Evolutionary conservation across 2,797 vertebrate genomes (phyloP), one percentile per base, ranked within the genome.

Genomic region (Scolopax rusticola): DNA sequence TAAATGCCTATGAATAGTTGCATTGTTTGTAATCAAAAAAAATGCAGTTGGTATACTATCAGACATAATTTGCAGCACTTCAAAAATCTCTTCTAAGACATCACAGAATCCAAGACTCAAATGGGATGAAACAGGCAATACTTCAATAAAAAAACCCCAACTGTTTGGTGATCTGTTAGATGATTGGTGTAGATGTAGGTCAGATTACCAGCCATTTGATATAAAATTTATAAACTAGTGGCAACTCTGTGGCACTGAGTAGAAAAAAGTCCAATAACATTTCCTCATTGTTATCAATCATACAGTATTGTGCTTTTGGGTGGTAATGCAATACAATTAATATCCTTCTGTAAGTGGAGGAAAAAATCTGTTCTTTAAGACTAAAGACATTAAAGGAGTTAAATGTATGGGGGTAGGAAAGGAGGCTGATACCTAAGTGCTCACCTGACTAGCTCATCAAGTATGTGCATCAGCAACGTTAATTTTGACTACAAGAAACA

Each of bases 401-500:
- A 59, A 23, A 48, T 57, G 45, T 25, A 50, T 21, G 20, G 21
- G 8, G 9, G 24, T 61, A 27, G 56, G 20, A 61, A 76, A 1
- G 3, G 27, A 71, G 33, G 21, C 18, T 6, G 16, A 4, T 59
- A 64, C 28, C 32, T 48, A 25, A 60, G 45, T 9, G 41, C 63
- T 60, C 7, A 8, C 14, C 83, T 57, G 45, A 54, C 23, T 43
- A 76, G 47, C n/a, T 63, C 8, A 48, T 43, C 16, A 65, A 54
- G 15, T 57, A 12, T 47, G 9, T 9, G 47, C 2, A 7, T n/a
- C 9, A 70, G 47, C 36, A 25, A 56, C 0, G 0, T 16, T 63
- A 47, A 71, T 30, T 92, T 65, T 69, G 47, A 69, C 30, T 84
- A 17, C 60, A 64, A 33, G 30, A 76, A 86, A 80, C 30, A 76